A percentile compares a stretch with the other conserved stretches of the same genome.
phyloP scores from a whole-genome alignment of 2,113 vertebrate species.

The Pagrus major region DNA sequence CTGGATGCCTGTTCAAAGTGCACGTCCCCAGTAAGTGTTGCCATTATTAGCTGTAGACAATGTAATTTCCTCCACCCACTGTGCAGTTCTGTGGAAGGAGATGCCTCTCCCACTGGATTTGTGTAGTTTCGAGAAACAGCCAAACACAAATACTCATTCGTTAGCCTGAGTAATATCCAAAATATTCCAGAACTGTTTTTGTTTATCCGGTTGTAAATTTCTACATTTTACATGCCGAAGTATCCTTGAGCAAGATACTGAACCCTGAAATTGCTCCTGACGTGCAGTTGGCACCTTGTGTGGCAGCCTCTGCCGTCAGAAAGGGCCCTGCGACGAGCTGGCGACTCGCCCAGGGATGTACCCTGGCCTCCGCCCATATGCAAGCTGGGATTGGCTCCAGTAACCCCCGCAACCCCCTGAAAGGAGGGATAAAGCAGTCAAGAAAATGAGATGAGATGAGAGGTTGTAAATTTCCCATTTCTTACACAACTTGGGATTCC shows the following conservation, averaged over 20 bases:
- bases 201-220: neutral
- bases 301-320: too few species aligned
- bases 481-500: neutral
- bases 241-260: too few species aligned
- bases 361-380: too few species aligned
- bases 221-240: too few species aligned
- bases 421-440: too few species aligned
- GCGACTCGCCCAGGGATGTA: too few species aligned
- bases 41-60: neutral
- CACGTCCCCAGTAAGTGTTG: neutral
- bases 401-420: too few species aligned
- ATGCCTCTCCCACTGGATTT: neutral
- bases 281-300: too few species aligned
- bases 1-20: accelerated
- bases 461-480: neutral
- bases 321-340: too few species aligned
- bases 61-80: neutral
- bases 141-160: neutral
- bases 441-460: too few species aligned
- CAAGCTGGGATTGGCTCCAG: too few species aligned
- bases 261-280: too few species aligned
- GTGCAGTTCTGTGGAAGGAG: neutral
- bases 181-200: neutral
- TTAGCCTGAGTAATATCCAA: neutral
- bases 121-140: neutral